Conservation (phyloP, 2,113 vertebrate genomes). For the Tupaia tana region DNA sequence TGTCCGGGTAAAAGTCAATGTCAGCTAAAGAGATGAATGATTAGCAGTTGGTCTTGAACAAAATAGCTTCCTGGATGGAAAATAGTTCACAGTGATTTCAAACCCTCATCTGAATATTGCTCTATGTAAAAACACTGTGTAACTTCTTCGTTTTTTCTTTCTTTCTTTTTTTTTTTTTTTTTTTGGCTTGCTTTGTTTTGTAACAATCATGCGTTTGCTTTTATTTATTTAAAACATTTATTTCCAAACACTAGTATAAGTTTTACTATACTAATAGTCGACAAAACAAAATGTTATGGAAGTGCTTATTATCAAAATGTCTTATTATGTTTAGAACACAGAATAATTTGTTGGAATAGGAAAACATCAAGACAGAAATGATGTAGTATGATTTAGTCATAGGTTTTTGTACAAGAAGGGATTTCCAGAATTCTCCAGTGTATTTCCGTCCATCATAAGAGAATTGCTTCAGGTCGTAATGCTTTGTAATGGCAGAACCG, state of each 20-base stretch:
- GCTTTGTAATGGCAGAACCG: not conserved
- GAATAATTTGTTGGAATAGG: constrained; percentile 1
- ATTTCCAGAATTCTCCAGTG: not conserved
- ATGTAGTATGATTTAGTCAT: not conserved
- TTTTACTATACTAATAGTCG: not conserved
- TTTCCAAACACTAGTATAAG: not conserved
- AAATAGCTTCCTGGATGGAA: constrained; percentile 31
- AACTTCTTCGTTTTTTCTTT: not conserved
- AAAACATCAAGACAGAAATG: constrained; percentile 14
- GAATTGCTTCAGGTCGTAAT: not conserved
- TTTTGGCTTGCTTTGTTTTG: not conserved
- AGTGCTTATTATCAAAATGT: not conserved
- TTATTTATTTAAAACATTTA: constrained; percentile 35
- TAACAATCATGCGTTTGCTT: not conserved
- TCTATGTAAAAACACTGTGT: not conserved
- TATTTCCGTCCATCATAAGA: not conserved
- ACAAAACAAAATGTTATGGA: not conserved
- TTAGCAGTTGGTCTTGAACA: constrained; percentile 28
- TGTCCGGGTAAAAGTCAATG: constrained; percentile 57
- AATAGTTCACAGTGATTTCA: constrained; percentile 34
- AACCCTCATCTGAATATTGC: not conserved
- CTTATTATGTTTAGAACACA: not conserved
- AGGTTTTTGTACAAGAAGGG: not conserved
- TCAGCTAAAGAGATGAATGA: constrained; percentile 55
- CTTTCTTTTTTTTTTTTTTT: not conserved